Evolutionary conservation across 1,140 invertebrate species (phyloP).

Genomic region (Eriosoma lanigerum): DNA sequence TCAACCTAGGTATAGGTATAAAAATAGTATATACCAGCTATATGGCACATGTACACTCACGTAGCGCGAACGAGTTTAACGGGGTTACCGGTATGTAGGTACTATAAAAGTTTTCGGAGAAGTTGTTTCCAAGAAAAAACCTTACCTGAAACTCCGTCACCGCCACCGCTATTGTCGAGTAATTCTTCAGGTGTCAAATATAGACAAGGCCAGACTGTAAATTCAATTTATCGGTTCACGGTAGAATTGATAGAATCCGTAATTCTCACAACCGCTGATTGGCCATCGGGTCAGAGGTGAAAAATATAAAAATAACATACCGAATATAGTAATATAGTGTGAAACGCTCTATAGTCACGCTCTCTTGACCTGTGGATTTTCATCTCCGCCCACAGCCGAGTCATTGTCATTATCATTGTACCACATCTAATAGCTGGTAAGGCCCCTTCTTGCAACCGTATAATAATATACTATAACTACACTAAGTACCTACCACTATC

Average conservation of each 20-base stretch:
- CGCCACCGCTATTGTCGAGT: background rate
- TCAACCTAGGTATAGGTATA: background rate
- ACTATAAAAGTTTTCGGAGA: slow-evolving; percentile 18
- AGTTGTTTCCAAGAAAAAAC: slow-evolving; percentile 27
- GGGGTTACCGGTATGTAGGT: background rate
- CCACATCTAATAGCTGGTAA: too few species aligned
- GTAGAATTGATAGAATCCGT: slow-evolving; percentile 17
- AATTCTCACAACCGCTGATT: background rate
- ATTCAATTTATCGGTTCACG: slow-evolving; percentile 28
- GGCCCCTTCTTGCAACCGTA: too few species aligned
- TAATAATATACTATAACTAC: too few species aligned
- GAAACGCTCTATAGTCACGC: slow-evolving; percentile 24
- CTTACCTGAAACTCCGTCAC: background rate
- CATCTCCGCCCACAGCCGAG: background rate
- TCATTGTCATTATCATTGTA: background rate
- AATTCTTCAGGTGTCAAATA: slow-evolving; percentile 14
- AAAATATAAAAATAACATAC: background rate
- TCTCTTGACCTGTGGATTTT: background rate
- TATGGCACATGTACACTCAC: background rate
- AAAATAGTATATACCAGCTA: background rate
- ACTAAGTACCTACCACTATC: too few species aligned
- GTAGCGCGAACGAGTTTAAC: slow-evolving; percentile 2
- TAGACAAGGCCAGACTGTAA: background rate
- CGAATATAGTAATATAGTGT: too few species aligned
- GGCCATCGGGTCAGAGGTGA: background rate